phyloP scores from a whole-genome alignment of 1,140 invertebrate genomes.

The Alviniconcha marisindica region DNA sequence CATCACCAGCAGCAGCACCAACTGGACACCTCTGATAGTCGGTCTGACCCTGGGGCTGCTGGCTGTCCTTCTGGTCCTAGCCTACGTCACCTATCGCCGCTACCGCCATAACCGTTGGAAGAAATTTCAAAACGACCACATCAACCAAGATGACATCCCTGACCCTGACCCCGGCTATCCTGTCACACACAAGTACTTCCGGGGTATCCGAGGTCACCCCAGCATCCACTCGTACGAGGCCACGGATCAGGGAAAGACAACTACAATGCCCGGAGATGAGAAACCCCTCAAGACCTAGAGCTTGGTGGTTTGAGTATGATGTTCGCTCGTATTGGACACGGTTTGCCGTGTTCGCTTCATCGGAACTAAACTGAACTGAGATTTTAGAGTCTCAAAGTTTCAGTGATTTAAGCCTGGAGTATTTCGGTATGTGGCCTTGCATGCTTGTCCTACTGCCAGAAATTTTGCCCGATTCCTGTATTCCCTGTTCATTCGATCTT shows the following conservation, averaged over 20 bases:
- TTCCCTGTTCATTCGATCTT: too few relatives aligned
- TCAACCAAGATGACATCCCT: constrained; percentile 41
- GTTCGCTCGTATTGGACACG: too few relatives aligned
- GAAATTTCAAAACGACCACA: constrained; percentile 48
- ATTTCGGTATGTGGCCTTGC: too few relatives aligned
- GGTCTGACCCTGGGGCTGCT: constrained; percentile 46
- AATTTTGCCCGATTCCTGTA: too few relatives aligned
- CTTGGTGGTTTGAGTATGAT: too few relatives aligned
- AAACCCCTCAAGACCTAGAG: too few relatives aligned
- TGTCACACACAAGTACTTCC: constrained; percentile 58
- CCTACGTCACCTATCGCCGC: constrained; percentile 39
- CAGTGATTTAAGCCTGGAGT: too few relatives aligned
- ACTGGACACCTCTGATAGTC: constrained; percentile 45
- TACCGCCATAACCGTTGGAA: constrained; percentile 55
- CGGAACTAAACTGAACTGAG: too few relatives aligned
- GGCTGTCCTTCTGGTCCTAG: constrained; percentile 30
- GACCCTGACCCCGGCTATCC: constrained; percentile 50
- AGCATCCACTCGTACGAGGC: neutral
- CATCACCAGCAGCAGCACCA: neutral
- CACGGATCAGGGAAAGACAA: neutral
- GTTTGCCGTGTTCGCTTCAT: too few relatives aligned
- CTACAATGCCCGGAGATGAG: too few relatives aligned
- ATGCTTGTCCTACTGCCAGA: too few relatives aligned
- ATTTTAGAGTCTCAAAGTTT: too few relatives aligned
- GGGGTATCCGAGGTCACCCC: constrained; percentile 44